These are phyloP conservation scores for Neosilurus mollespiculum DNA, from an alignment of 2,797 vertebrate genomes.

Conservation along the genomic window DNA sequence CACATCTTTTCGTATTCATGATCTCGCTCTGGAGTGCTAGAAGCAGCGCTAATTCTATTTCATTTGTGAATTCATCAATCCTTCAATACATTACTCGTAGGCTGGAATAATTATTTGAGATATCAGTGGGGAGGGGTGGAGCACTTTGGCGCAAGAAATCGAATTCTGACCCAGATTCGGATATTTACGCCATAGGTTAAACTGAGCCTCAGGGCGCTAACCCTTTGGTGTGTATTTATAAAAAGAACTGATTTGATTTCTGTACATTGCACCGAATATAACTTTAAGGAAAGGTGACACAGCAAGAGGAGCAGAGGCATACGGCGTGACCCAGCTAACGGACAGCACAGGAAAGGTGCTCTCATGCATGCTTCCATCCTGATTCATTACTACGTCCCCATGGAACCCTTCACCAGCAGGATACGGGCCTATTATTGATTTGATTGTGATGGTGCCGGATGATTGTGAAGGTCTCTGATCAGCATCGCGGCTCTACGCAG, in stretches of 20 bases:
- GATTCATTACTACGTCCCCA: neutral
- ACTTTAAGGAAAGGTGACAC: neutral
- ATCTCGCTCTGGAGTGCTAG: neutral
- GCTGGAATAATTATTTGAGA: neutral
- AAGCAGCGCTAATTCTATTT: neutral
- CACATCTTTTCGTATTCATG: neutral
- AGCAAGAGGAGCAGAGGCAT: neutral
- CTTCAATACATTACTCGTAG: neutral
- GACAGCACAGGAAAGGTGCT: neutral
- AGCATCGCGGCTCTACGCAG: too few relatives aligned
- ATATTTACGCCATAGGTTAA: neutral
- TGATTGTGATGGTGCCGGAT: too few relatives aligned
- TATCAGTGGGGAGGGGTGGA: neutral
- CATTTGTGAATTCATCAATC: neutral
- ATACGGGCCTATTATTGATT: neutral
- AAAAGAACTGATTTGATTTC: neutral
- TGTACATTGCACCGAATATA: neutral
- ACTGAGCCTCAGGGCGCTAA: neutral
- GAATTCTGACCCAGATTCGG: too few relatives aligned
- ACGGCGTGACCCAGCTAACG: too few relatives aligned
- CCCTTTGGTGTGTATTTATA: neutral
- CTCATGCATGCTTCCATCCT: neutral
- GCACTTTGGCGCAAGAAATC: neutral
- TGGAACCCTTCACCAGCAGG: neutral
- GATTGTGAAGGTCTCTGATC: too few relatives aligned